These are phyloP conservation scores for Petromus typicus DNA, from an alignment of 2,113 vertebrate genomes.

Conservation along the genomic window DNA sequence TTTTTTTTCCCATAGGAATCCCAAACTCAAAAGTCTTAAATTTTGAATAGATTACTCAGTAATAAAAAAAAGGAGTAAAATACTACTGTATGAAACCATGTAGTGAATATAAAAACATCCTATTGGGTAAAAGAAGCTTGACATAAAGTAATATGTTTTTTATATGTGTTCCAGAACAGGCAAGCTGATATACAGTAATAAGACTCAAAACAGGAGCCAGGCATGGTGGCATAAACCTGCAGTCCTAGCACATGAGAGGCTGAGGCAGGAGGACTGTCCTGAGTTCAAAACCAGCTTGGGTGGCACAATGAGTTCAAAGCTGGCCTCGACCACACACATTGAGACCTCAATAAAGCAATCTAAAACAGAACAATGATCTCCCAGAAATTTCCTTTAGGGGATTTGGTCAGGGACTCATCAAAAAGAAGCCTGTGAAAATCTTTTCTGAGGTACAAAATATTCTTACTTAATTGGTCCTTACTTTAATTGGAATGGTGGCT, in stretches of 20 bases:
- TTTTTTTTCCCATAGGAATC: neutral
- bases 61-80: neutral
- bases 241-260: neutral
- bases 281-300: neutral
- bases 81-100: neutral
- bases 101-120: neutral
- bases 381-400: neutral
- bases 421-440: neutral
- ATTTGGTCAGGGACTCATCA: neutral
- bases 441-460: neutral
- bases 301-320: neutral
- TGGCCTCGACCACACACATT: neutral
- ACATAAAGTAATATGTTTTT: neutral
- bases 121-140: neutral
- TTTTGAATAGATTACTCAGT: neutral
- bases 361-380: neutral
- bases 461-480: neutral
- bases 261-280: neutral
- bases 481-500: neutral
- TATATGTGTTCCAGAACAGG: neutral
- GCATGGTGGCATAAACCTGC: neutral
- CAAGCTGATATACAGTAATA: neutral
- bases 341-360: neutral
- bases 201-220: neutral
- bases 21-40: neutral